Conservation (phyloP, 2,113 vertebrate genomes). For the Tinamus guttatus region DNA sequence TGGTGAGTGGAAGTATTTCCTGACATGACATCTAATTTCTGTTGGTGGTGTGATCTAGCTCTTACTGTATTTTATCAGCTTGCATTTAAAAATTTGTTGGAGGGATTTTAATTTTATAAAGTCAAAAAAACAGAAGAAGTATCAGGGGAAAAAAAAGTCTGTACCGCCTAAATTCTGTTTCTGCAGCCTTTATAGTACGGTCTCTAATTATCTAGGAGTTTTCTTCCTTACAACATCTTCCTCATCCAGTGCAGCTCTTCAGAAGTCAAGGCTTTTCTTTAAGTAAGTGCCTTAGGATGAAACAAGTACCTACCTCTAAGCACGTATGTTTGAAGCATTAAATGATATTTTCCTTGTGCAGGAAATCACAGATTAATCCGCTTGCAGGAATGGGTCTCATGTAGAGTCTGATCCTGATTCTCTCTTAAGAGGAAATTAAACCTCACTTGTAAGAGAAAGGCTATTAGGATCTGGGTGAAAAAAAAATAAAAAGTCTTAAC, state of each 20-base stretch:
- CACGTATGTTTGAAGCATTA: neutral
- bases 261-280: neutral
- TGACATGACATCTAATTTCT: neutral
- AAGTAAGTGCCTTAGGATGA: neutral
- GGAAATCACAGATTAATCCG: neutral
- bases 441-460: neutral
- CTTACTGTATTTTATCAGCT: neutral
- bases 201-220: neutral
- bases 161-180: neutral
- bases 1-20: neutral
- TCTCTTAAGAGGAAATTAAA: neutral
- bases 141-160: neutral
- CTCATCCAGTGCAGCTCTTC: neutral
- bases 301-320: neutral
- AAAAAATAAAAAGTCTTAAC: neutral
- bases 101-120: neutral
- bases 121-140: neutral
- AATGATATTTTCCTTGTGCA: neutral
- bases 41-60: neutral
- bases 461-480: neutral
- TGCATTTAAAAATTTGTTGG: neutral
- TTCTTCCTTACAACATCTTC: neutral
- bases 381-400: neutral
- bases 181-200: accelerated
- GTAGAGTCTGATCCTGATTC: neutral